Conservation (phyloP, 2,797 vertebrate species). For the Hafferia zeledoni region DNA sequence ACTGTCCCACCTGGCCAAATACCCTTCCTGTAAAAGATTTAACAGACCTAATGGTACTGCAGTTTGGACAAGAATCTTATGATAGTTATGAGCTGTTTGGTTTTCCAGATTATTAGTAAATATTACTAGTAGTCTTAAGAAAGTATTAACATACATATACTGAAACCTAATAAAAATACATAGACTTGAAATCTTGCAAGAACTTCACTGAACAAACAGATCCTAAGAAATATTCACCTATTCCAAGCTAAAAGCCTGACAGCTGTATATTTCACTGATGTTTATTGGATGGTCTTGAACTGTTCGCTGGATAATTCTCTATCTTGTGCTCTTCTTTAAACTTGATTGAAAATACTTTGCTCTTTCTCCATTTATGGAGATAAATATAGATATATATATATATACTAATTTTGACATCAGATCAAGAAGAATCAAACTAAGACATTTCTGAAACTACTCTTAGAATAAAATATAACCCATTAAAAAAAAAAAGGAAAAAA, state of each 20-base stretch:
- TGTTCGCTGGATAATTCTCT: background rate
- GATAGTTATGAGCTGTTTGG: background rate
- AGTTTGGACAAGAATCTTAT: background rate
- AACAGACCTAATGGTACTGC: background rate
- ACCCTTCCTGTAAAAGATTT: background rate
- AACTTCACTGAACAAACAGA: background rate
- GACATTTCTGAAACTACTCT: background rate
- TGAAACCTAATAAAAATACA: background rate
- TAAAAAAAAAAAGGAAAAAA: background rate
- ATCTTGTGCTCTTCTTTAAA: background rate
- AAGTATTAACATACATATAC: background rate
- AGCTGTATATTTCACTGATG: background rate
- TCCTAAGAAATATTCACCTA: background rate
- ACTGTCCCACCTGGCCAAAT: background rate
- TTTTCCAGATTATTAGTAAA: background rate
- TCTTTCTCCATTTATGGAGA: background rate
- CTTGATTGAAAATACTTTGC: background rate
- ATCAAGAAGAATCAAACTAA: background rate
- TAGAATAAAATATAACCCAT: background rate
- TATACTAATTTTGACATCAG: background rate
- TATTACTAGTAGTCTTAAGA: background rate
- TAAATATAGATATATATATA: background rate
- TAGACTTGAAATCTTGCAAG: background rate
- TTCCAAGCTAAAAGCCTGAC: background rate
- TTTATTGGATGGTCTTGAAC: background rate